Evolutionary conservation across 2,797 vertebrate species (phyloP), one percentile per base, ranked within the genome.

Genomic region (Poeciliopsis infans): DNA sequence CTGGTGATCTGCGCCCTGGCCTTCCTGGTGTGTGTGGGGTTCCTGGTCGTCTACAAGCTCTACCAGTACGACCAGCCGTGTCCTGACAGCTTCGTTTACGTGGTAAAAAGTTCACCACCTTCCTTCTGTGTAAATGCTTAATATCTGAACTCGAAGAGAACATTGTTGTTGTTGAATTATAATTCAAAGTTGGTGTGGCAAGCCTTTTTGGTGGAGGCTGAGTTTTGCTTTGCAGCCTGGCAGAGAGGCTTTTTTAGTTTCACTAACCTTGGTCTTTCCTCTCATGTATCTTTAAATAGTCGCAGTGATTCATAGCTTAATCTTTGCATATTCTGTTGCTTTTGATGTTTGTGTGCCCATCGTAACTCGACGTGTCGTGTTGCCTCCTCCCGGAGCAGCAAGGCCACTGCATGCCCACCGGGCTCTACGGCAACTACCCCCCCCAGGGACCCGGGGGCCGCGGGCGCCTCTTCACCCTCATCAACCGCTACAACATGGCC

Each of bases 31-130:
- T 99, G 98, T 51, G 96, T 99, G 76, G 97, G 97, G 88, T 99
- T 99, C 94, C 95, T 99, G 95, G 97, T 99, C 0, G 97, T 99
- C 95, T 99, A 98, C 95, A 99, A 99, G 94, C 97, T 98, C 90
- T 99, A 98, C 94, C 98, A 98, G 93, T 98, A 98, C 2, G 98
- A 99, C 85, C 97, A 98, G 77, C 96, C 97, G 31, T 99, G 98
- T 92, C 97, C 98, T 0, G 97, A 98, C 78, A 97, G 97, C 85
- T 98, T 98, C 51, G 86, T 98, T 87, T 97, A 97, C 94, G 97
- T 96, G 97, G 98, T 99, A 96, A 96, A 87, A 39, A 36, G 49
- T 10, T 36, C 15, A 49, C 28, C 23, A 6, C 15, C 7, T 69
- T 25, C 47, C 8, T 13, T 59, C 11, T 20, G 3, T 45, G 7